Evolutionary conservation across 2,113 vertebrate genomes (phyloP).

Genomic region (Neodon shergylaensis): DNA sequence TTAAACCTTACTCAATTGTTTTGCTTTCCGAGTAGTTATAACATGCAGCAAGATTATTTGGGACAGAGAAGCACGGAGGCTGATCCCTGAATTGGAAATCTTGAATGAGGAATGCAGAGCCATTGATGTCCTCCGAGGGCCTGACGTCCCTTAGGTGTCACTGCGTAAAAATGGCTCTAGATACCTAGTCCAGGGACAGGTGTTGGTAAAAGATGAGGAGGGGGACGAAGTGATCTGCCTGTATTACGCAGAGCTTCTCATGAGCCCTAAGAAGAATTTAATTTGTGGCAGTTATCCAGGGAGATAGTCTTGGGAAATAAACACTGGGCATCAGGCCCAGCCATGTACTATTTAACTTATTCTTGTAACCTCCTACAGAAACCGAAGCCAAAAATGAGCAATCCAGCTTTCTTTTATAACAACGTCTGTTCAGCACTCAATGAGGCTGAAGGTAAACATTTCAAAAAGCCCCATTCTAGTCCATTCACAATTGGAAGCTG

Average conservation of each 20-base stretch:
- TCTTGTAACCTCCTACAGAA: constrained; percentile 38
- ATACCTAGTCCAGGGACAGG: neutral
- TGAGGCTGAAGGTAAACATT: constrained; percentile 26
- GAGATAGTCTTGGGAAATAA: constrained; percentile 70
- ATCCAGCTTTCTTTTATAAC: constrained; percentile 28
- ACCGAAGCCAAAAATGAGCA: constrained; percentile 63
- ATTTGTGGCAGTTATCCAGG: constrained; percentile 61
- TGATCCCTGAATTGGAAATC: neutral
- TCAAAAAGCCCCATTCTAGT: constrained; percentile 48
- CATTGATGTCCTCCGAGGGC: neutral
- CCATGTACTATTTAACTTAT: constrained; percentile 51
- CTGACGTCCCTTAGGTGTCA: neutral
- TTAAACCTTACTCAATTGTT: neutral
- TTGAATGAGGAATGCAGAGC: neutral
- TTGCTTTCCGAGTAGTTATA: neutral
- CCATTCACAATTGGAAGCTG: neutral
- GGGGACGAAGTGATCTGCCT: neutral
- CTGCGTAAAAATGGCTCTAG: neutral
- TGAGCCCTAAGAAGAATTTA: constrained; percentile 62
- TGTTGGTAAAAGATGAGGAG: neutral
- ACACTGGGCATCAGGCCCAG: constrained; percentile 36
- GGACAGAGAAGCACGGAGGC: constrained; percentile 18
- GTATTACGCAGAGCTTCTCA: constrained; percentile 47
- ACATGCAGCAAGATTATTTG: neutral
- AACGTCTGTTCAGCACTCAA: constrained; percentile 35